A percentile compares a stretch with the other conserved stretches of the same genome.
Evolutionary conservation across 2,888 invertebrate species (phyloP).

Genomic region (Dicyrtoma fusca): DNA sequence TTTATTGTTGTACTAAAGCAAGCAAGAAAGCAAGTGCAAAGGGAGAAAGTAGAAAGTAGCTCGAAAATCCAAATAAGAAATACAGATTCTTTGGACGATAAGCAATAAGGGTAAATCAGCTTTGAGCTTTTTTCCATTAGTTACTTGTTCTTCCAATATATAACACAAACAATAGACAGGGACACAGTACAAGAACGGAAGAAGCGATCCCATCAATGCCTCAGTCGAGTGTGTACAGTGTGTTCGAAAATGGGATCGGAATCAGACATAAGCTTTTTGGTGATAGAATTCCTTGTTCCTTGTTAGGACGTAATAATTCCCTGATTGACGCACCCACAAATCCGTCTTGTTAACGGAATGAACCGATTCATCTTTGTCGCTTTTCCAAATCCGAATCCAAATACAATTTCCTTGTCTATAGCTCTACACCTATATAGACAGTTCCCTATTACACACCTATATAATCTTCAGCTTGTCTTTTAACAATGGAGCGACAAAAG

Average conservation of each 20-base stretch:
- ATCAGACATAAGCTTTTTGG: constrained; percentile 6
- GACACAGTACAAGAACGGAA: neutral
- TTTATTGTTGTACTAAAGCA: no score
- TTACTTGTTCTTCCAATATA: neutral
- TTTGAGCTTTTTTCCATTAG: neutral
- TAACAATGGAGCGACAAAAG: no score
- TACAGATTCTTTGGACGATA: no score
- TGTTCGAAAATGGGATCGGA: neutral
- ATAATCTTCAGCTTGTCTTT: no score
- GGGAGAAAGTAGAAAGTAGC: neutral
- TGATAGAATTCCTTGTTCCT: constrained; percentile 29
- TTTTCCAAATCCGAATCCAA: no score
- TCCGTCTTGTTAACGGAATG: constrained; percentile 31
- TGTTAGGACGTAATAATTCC: constrained; percentile 34
- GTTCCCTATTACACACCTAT: neutral
- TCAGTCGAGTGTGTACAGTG: neutral
- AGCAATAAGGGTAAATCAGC: no score
- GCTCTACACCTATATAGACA: neutral
- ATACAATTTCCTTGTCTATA: neutral
- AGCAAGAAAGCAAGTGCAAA: neutral
- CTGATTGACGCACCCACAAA: constrained; percentile 27
- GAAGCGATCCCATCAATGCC: neutral
- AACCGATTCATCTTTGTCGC: constrained; percentile 27
- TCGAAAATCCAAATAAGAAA: no score
- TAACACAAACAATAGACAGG: neutral